phyloP scores from a whole-genome alignment of 2,113 vertebrate species.

The Coracopsis vasa region DNA sequence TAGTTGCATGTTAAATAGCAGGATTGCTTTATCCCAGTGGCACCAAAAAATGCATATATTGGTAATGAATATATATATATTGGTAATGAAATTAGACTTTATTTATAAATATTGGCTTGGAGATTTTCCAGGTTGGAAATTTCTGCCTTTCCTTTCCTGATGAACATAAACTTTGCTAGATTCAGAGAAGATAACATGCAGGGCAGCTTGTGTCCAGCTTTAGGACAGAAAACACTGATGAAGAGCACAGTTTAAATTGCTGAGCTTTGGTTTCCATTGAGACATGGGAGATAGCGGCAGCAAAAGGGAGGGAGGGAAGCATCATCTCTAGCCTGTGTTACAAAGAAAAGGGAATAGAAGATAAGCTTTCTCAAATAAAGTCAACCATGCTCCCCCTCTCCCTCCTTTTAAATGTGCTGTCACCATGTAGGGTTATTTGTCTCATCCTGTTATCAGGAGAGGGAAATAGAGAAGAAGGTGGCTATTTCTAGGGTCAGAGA shows the following conservation, averaged over 20 bases:
- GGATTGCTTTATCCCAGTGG: not conserved
- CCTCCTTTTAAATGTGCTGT: not conserved
- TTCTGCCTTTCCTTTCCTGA: not conserved
- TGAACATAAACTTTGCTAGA: not conserved
- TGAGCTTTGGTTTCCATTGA: not conserved
- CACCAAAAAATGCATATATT: not conserved
- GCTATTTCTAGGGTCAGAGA: not conserved
- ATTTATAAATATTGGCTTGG: constrained; percentile 6
- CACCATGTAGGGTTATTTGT: not conserved
- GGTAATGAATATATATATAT: not conserved
- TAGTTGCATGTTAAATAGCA: not conserved
- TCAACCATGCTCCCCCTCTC: rapidly evolving
- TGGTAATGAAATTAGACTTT: not conserved
- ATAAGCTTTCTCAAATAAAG: not conserved
- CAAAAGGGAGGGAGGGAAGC: not conserved
- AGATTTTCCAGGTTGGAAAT: not conserved
- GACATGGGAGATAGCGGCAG: not conserved
- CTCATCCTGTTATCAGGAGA: not conserved
- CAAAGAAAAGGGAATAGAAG: not conserved
- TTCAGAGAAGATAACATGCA: not conserved
- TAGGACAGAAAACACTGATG: not conserved
- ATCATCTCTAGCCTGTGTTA: not conserved
- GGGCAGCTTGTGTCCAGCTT: not conserved
- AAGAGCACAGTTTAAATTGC: not conserved
- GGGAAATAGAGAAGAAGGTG: not conserved